A percentile compares a stretch with the other conserved stretches of the same genome.
Conservation (phyloP, 1,140 invertebrate species). For the Agraylea sexmaculata region DNA sequence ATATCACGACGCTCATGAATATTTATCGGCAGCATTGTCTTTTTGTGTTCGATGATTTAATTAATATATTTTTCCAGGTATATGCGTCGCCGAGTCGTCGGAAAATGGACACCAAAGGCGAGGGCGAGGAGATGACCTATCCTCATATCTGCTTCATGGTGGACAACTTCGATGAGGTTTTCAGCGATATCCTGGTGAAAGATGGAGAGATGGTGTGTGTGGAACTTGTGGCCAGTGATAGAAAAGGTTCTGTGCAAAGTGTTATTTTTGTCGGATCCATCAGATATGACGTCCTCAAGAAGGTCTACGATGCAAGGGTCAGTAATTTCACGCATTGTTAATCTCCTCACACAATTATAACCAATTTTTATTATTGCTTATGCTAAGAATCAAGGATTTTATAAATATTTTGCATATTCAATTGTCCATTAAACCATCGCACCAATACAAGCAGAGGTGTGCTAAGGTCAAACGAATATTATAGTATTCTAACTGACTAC, state of each 20-base stretch:
- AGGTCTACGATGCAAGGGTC: constrained; percentile 93
- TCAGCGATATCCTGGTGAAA: constrained; percentile 88
- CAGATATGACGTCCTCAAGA: constrained; percentile 90
- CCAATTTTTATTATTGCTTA: constrained; percentile 4
- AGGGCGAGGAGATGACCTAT: constrained; percentile 96
- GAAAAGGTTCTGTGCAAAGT: constrained; percentile 68
- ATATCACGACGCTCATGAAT: too few species aligned
- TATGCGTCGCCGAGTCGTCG: constrained; percentile 93
- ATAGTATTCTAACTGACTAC: too few species aligned
- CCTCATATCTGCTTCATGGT: constrained; percentile 98
- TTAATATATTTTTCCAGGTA: constrained; percentile 53
- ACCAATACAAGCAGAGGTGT: too few species aligned
- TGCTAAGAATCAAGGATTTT: constrained; percentile 1
- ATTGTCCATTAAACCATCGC: too few species aligned
- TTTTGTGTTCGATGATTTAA: too few species aligned
- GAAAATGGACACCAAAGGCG: constrained; percentile 96
- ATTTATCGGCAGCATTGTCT: too few species aligned
- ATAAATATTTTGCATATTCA: too few species aligned
- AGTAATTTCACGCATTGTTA: constrained; percentile 27
- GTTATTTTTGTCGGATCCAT: constrained; percentile 96
- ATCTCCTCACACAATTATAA: constrained; percentile 3
- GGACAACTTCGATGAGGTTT: constrained; percentile 97
- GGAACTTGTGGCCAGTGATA: constrained; percentile 85
- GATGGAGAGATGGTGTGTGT: constrained; percentile 99
- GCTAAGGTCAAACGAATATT: too few species aligned